Conservation (phyloP, 1,140 invertebrate genomes). For the Drosophila subobscura region DNA sequence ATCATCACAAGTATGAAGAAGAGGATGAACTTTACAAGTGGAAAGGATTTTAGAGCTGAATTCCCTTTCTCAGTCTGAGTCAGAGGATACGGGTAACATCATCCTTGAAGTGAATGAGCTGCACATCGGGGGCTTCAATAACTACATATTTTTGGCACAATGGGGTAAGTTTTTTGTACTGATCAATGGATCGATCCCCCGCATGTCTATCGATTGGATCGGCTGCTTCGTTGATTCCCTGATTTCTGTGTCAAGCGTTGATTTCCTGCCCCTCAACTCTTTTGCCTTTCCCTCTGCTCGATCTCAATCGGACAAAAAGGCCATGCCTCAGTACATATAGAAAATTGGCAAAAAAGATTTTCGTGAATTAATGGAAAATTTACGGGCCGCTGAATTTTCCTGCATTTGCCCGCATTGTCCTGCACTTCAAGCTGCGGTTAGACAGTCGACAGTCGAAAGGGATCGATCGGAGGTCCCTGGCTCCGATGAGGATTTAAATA, state of each 20-base stretch:
- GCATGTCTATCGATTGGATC: slow-evolving; percentile 4
- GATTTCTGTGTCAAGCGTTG: slow-evolving; percentile 71
- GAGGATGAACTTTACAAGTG: too few relatives aligned
- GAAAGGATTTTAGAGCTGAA: too few relatives aligned
- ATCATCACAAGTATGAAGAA: too few relatives aligned
- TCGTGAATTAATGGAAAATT: slow-evolving; percentile 32
- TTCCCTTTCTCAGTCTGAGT: too few relatives aligned
- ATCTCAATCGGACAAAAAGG: too few relatives aligned
- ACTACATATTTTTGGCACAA: slow-evolving; percentile 7
- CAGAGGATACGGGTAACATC: too few relatives aligned
- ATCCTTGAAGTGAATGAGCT: too few relatives aligned
- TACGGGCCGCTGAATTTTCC: slow-evolving; percentile 61
- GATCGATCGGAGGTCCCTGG: slow-evolving; percentile 31
- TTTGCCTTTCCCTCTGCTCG: slow-evolving; percentile 25
- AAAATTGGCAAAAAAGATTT: slow-evolving; percentile 53
- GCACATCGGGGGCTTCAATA: too few relatives aligned
- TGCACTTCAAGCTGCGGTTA: slow-evolving; percentile 56
- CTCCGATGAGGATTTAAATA: slow-evolving; percentile 70
- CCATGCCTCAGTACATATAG: slow-evolving; percentile 43
- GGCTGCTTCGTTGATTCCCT: slow-evolving; percentile 53
- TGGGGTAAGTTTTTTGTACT: background rate
- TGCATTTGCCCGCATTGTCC: slow-evolving; percentile 7
- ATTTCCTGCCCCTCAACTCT: slow-evolving; percentile 54
- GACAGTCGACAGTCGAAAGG: slow-evolving; percentile 31
- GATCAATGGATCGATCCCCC: background rate